phyloP scores from a whole-genome alignment of 2,888 invertebrate genomes.

The Drosophila borborema region DNA sequence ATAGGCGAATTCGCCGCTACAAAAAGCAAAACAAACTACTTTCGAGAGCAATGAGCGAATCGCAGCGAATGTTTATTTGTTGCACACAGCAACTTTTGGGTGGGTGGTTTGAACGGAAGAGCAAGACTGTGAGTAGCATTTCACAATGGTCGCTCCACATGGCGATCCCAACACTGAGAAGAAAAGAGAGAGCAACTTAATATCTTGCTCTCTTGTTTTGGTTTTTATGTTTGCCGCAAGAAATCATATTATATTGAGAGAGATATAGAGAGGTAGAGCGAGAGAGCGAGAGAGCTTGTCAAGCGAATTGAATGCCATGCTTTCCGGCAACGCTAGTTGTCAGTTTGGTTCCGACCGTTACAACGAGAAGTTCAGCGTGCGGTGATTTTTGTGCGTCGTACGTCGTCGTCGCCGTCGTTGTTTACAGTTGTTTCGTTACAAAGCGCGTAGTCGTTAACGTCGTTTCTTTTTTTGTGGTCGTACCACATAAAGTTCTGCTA shows the following conservation, averaged over 20 bases:
- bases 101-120: conserved; percentile 52
- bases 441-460: conserved; percentile 42
- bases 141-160: conserved; percentile 29
- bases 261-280: conserved; percentile 2
- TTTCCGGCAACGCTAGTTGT: conserved; percentile 46
- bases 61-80: conserved; percentile 44
- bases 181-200: conserved; percentile 18
- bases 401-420: conserved; percentile 51
- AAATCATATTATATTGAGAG: conserved; percentile 14
- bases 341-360: conserved; percentile 83
- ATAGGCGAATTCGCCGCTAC: conserved; percentile 79
- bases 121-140: conserved; percentile 19
- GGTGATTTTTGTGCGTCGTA: conserved; percentile 55
- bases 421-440: conserved; percentile 54
- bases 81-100: conserved; percentile 27
- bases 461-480: conserved; percentile 45
- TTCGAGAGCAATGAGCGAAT: conserved; percentile 29
- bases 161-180: conserved; percentile 38
- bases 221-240: conserved; percentile 38
- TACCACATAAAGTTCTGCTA: conserved; percentile 26
- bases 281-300: conserved; percentile 19
- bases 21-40: conserved; percentile 49
- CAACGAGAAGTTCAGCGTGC: conserved; percentile 72
- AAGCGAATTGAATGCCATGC: conserved; percentile 51
- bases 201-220: conserved; percentile 40